A percentile compares a stretch with the other conserved stretches of the same genome.
Conservation (phyloP, 2,888 invertebrate genomes). For the Argyresthia goedartella region DNA sequence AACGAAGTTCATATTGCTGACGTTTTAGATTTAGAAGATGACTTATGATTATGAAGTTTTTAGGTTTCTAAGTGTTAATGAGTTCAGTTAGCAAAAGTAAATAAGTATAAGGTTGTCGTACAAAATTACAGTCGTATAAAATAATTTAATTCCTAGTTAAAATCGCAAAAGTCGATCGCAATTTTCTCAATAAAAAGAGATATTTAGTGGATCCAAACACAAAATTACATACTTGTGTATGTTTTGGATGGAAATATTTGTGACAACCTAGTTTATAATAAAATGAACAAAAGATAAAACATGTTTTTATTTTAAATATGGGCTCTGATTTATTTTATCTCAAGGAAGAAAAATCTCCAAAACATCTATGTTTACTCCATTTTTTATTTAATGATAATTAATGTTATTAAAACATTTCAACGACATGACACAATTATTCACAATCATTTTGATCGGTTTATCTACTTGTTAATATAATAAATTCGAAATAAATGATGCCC, state of each 20-base stretch:
- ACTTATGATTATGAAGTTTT: constrained; percentile 38
- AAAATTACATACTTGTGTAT: no score
- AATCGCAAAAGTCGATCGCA: no score
- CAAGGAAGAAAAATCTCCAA: no score
- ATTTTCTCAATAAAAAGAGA: no score
- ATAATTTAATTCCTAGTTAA: no score
- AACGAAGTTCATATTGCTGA: constrained; percentile 29
- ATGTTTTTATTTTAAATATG: no score
- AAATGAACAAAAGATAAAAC: background rate
- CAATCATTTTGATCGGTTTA: constrained; percentile 32
- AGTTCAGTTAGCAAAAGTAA: no score
- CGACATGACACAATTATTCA: constrained; percentile 66
- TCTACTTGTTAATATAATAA: constrained; percentile 41
- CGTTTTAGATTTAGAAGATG: constrained; percentile 38
- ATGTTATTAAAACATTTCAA: constrained; percentile 51
- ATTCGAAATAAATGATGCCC: constrained; percentile 53
- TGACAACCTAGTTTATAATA: background rate
- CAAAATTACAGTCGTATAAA: no score
- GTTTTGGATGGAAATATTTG: background rate
- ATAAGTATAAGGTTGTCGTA: no score
- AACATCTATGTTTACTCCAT: background rate
- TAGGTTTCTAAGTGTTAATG: no score
- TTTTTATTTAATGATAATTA: constrained; percentile 20
- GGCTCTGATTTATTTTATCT: no score
- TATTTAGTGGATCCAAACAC: no score